Base-by-base conservation (phyloP, 2,113 vertebrate genomes). In the Myxocyprinus asiaticus region DNA sequence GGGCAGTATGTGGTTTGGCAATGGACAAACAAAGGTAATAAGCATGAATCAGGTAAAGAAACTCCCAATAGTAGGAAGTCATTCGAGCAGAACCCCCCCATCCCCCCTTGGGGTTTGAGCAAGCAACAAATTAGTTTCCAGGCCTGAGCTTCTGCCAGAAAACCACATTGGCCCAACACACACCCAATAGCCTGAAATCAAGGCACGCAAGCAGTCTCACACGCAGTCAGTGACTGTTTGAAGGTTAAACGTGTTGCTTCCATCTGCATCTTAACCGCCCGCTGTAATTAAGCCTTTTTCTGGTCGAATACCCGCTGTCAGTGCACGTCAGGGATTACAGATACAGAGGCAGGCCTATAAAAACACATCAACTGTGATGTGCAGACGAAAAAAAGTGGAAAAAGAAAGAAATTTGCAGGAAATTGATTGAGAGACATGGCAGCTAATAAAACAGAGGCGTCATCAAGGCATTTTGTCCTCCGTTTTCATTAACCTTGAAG, bases 261-360 rank as follows among this genome's bases (percentile, higher is more conserved):
- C 80, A 59, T 67, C 22, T 58, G 63, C 33, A 63, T 69, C 63
- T 79, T 85, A 80, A 85, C 77, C 58, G 17, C 50, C 12, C 3
- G 69, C 78, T 74, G 81, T 88, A 90, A 91, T 86, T 87, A 88
- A 81, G 86, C 89, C 68, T 88, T 91, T 90, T 90, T 89, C 22
- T 33, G 22, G 22, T 33, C 3, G 22, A 33, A 33, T 84, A 83
- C 78, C 78, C 83, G 6, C 47, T 76, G 65, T 87, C 86, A 80
- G 67, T 56, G 78, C n/a, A 64, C 75, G 62, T 79, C 71, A 59
- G 82, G 78, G 78, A 84, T 59, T 33, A 33, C 15, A 75, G 77
- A 75, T 80, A 71, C 76, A 50, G 42, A 80, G 83, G 79, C 80
- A 79, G 84, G 72, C 74, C 79, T 67, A 87, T 86, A 89, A 88